These are phyloP conservation scores for Scaeva pyrastri DNA, from an alignment of 2,888 invertebrate genomes.

Conservation along the genomic window DNA sequence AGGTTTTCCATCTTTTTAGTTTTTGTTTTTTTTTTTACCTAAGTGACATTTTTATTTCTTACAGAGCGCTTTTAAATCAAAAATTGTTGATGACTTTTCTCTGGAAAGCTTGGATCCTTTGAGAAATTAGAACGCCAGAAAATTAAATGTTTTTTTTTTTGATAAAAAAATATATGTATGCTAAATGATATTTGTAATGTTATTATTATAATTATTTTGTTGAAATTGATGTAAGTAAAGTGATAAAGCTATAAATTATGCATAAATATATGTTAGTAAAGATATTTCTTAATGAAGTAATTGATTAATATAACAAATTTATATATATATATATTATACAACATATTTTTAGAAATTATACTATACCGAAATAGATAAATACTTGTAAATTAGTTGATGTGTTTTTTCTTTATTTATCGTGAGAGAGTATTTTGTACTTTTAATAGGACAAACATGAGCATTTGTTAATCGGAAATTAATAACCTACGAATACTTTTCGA, in stretches of 20 bases:
- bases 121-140: slow-evolving; percentile 85
- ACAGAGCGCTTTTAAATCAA: slow-evolving; percentile 91
- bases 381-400: slow-evolving; percentile 50
- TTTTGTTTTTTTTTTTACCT: background rate
- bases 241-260: slow-evolving; percentile 76
- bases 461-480: too few species aligned
- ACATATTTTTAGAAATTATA: slow-evolving; percentile 59
- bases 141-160: slow-evolving; percentile 40
- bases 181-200: slow-evolving; percentile 75
- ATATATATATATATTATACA: slow-evolving; percentile 42
- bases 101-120: slow-evolving; percentile 97
- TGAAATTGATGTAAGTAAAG: slow-evolving; percentile 76
- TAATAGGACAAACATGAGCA: too few species aligned
- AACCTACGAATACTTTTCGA: too few species aligned
- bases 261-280: slow-evolving; percentile 73
- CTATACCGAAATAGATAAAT: slow-evolving; percentile 65
- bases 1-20: slow-evolving; percentile 46
- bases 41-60: slow-evolving; percentile 80
- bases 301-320: slow-evolving; percentile 49
- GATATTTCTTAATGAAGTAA: slow-evolving; percentile 73
- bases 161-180: slow-evolving; percentile 36
- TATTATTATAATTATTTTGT: slow-evolving; percentile 69
- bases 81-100: slow-evolving; percentile 92
- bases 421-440: too few species aligned
- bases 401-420: slow-evolving; percentile 2